Evolutionary conservation across 1,140 invertebrate genomes (phyloP), one percentile per base, ranked within the genome.

Genomic region (Hestina assimilis): DNA sequence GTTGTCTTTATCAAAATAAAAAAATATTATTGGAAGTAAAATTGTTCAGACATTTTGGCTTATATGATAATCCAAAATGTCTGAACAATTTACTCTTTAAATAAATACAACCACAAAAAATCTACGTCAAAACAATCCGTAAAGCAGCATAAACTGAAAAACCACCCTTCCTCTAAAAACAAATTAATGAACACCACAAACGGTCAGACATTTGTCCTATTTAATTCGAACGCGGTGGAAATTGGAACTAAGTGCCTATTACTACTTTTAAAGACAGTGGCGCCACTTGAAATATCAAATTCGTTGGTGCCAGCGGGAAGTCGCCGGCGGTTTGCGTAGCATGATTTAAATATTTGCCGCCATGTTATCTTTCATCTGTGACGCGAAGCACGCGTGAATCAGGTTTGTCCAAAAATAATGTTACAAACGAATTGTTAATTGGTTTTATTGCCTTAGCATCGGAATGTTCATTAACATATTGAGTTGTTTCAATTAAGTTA

Each of bases 141-240:
- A 57, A 57, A 60, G 45, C 15, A 38, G 19, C 17, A 38, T 14
- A 17, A 9, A 38, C 9, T 17, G 15, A 35, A 38, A 38, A 60
- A 67, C 58, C 58, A 65, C 53, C 60, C 65, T 63, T 69, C 70
- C 55, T 68, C 59, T 66, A 70, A 79, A 79, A 79, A 77, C 68
- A 82, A 80, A 84, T 84, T 84, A 82, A 82, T 80, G 73, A 71
- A 80, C 70, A 76, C 51, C 50, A 63, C 66, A 65, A 72, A 69
- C 63, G 59, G 55, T 55, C 35, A 54, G 41, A 59, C 59, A 58
- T 48, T 41, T 55, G 51, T 47, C 79, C 69, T 78, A 48, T 51
- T 24, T 59, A 70, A 40, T n/a, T 45, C 58, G 64, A 63, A 7
- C 68, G 42, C 24, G 43, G 43, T 40, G 40, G 31, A 24, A 54